phyloP scores from a whole-genome alignment of 2,888 invertebrate genomes.

The Celastrina argiolus region DNA sequence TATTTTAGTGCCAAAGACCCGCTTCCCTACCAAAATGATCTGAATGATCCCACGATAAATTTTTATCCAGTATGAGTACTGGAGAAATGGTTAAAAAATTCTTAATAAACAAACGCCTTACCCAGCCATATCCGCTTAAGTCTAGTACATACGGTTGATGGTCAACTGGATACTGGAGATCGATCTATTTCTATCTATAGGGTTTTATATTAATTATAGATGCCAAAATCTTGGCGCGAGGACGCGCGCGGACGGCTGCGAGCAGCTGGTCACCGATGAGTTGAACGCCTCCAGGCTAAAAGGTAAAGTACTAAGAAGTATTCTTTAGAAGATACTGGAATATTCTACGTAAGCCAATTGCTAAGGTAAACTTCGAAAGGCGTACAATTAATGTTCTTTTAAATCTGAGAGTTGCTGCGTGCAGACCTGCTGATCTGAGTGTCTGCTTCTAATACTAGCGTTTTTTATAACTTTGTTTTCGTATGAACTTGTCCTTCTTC shows the following conservation, averaged over 20 bases:
- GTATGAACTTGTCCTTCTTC: background rate
- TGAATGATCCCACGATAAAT: no score
- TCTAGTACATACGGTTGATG: no score
- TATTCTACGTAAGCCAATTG: background rate
- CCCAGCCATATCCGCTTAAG: no score
- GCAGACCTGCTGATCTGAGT: background rate
- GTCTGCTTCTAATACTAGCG: background rate
- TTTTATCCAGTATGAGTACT: no score
- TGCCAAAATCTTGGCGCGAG: slow-evolving; percentile 59
- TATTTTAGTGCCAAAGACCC: no score
- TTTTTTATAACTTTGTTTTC: background rate
- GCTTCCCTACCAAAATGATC: no score
- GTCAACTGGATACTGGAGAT: no score
- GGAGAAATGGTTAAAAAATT: no score
- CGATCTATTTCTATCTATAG: no score
- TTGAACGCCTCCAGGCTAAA: slow-evolving; percentile 32
- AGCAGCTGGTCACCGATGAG: slow-evolving; percentile 32
- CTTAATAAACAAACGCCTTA: no score
- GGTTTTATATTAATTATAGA: slow-evolving; percentile 38
- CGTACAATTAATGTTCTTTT: background rate
- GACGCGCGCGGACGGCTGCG: slow-evolving; percentile 68
- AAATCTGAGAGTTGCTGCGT: background rate
- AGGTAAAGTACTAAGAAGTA: slow-evolving; percentile 30
- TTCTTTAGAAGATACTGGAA: background rate
- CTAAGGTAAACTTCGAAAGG: background rate